Conservation (phyloP, 2,888 invertebrate genomes). For the Phengaris arion region DNA sequence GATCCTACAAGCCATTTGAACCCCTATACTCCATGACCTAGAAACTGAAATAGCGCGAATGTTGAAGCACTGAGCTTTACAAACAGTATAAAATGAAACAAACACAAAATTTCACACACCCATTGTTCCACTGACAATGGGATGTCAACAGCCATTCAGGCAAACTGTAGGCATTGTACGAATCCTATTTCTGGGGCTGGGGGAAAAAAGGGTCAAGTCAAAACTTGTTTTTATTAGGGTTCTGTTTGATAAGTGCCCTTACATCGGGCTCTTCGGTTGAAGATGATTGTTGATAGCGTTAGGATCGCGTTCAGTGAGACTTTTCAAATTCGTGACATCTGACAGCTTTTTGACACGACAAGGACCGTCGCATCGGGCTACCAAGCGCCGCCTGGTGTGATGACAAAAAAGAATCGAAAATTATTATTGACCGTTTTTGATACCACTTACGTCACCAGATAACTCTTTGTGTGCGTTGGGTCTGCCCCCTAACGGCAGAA, state of each 20-base stretch:
- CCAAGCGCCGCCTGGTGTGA: no score
- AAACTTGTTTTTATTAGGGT: constrained; percentile 28
- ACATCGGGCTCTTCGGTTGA: not conserved
- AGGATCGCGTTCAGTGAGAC: no score
- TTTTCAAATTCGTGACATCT: no score
- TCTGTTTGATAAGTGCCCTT: constrained; percentile 19
- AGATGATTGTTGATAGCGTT: no score
- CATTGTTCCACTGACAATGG: constrained; percentile 48
- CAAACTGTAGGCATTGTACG: constrained; percentile 44
- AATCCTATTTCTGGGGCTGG: constrained; percentile 42
- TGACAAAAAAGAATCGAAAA: no score
- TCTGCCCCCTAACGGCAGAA: no score
- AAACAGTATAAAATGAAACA: constrained; percentile 46
- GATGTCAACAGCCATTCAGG: constrained; percentile 49
- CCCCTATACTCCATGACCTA: constrained; percentile 22
- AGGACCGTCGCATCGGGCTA: no score
- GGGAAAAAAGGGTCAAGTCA: constrained; percentile 36
- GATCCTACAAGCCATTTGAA: not conserved
- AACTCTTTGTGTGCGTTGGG: no score
- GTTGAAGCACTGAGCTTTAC: constrained; percentile 35
- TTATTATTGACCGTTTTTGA: no score
- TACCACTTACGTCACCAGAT: no score
- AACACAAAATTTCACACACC: constrained; percentile 44
- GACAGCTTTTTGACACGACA: no score
- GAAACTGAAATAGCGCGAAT: constrained; percentile 35